These are phyloP conservation scores for Thecophora atra DNA, from an alignment of 2,888 invertebrate species.

Conservation along the genomic window DNA sequence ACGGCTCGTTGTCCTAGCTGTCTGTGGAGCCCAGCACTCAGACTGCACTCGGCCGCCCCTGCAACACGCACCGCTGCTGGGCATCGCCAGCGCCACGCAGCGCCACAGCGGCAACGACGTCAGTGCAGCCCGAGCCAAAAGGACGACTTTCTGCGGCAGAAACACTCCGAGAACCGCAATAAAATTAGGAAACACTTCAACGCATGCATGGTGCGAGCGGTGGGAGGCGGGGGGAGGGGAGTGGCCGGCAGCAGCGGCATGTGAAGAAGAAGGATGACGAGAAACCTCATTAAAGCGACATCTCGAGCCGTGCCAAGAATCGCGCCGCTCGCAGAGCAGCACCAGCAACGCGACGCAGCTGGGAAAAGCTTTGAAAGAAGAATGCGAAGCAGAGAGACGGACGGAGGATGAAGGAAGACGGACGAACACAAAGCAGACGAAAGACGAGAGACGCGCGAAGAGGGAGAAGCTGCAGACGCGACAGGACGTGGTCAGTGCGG, in stretches of 20 bases:
- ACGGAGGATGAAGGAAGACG: background rate
- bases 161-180: background rate
- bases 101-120: background rate
- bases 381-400: background rate
- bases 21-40: too few relatives aligned
- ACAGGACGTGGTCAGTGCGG: constrained; percentile 56
- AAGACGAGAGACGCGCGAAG: background rate
- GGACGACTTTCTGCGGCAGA: background rate
- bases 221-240: background rate
- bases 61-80: background rate
- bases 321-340: background rate
- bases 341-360: background rate
- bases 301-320: background rate
- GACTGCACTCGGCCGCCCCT: too few relatives aligned
- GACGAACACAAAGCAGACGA: background rate
- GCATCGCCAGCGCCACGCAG: background rate
- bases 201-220: background rate
- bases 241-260: background rate
- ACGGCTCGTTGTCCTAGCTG: too few relatives aligned
- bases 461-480: constrained; percentile 52
- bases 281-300: background rate
- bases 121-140: constrained; percentile 21
- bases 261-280: background rate
- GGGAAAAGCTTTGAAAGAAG: background rate
- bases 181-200: background rate